phyloP scores from a whole-genome alignment of 1,140 invertebrate genomes.

The Eriosoma lanigerum region DNA sequence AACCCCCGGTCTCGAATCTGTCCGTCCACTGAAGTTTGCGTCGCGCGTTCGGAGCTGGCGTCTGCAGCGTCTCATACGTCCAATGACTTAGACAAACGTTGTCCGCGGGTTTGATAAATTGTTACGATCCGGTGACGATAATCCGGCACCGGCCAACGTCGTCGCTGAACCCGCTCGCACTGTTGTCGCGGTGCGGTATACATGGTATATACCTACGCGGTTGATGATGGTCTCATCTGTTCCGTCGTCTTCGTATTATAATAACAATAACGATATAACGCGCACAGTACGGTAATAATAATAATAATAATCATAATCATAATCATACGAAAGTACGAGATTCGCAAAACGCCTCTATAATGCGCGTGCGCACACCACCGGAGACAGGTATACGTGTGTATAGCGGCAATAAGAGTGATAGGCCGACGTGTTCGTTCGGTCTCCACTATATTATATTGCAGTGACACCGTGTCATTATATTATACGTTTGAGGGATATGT shows the following conservation, averaged over 20 bases:
- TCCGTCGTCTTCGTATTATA: neutral
- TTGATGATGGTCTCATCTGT: conserved; percentile 13
- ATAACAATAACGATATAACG: neutral
- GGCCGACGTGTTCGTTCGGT: no score
- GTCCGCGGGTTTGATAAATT: conserved; percentile 21
- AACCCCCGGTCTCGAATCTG: neutral
- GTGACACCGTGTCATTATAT: no score
- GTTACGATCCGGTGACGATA: conserved; percentile 10
- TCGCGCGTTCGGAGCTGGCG: neutral
- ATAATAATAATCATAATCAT: neutral
- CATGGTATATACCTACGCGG: neutral
- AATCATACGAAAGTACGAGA: neutral
- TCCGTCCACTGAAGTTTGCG: no score
- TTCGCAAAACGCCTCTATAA: neutral
- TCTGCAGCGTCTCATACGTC: neutral
- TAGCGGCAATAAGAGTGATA: no score
- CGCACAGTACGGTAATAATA: neutral
- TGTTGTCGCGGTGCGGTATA: no score
- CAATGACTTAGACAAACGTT: conserved; percentile 2
- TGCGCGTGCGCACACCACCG: neutral
- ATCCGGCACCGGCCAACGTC: neutral
- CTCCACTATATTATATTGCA: no score
- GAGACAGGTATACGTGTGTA: no score
- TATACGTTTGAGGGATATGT: no score
- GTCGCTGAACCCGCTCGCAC: no score